Evolutionary conservation across 2,888 invertebrate genomes (phyloP).

Genomic region (Drosophila merina): DNA sequence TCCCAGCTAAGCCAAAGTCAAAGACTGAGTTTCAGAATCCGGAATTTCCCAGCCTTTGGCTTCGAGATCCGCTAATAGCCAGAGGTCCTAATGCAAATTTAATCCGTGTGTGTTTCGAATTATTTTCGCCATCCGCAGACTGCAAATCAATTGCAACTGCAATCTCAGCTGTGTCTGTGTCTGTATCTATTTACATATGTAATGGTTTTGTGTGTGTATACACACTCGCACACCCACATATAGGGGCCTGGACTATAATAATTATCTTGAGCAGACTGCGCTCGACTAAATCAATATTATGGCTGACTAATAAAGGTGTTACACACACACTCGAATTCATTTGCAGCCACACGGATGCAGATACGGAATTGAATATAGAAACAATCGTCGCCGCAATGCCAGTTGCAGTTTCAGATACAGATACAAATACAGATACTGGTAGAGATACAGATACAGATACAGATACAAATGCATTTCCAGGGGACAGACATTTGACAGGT

Average conservation of each 20-base stretch:
- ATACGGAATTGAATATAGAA: conserved; percentile 38
- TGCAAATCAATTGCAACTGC: conserved; percentile 66
- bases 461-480: conserved; percentile 33
- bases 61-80: conserved; percentile 62
- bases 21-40: conserved; percentile 7
- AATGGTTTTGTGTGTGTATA: conserved; percentile 36
- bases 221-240: conserved; percentile 23
- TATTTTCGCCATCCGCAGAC: conserved; percentile 74
- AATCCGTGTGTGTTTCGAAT: conserved; percentile 77
- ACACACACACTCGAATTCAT: conserved; percentile 19
- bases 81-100: conserved; percentile 77
- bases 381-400: conserved; percentile 29
- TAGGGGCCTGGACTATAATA: conserved; percentile 21
- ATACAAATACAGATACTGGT: not conserved
- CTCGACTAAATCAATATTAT: conserved; percentile 78
- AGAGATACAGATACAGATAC: not conserved
- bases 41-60: conserved; percentile 14
- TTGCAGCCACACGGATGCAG: not conserved
- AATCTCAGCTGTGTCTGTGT: conserved; percentile 27
- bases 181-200: conserved; percentile 36
- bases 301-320: conserved; percentile 60
- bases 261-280: conserved; percentile 53
- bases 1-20: conserved; percentile 47
- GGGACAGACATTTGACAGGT: conserved; percentile 39
- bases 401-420: conserved; percentile 20